phyloP scores from a whole-genome alignment of 92 coral and sea anemone genomes.

The Blastomussa wellsi region DNA sequence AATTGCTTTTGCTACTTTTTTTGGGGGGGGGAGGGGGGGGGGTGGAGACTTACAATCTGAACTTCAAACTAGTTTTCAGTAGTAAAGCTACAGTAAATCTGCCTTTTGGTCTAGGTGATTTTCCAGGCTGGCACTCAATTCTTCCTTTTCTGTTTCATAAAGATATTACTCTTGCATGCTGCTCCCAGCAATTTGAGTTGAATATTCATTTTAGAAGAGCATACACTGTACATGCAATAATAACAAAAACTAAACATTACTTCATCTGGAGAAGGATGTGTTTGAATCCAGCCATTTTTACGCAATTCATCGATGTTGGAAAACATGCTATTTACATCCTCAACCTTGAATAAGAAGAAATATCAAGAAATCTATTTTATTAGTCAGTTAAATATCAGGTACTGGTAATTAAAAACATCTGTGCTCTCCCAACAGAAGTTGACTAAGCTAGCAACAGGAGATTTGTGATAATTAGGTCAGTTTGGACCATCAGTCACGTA shows the following conservation, averaged over 20 bases:
- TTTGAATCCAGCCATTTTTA: constrained; percentile 84
- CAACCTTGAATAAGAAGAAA: constrained; percentile 61
- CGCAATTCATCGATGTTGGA: constrained; percentile 80
- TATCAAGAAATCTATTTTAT: background rate
- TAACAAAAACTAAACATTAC: background rate
- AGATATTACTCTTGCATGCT: no score
- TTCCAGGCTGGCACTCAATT: background rate
- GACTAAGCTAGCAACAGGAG: background rate
- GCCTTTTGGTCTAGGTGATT: background rate
- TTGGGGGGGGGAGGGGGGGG: no score
- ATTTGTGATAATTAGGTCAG: no score
- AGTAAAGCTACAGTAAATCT: no score
- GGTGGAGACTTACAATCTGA: no score
- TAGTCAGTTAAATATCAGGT: background rate
- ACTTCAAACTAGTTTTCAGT: no score
- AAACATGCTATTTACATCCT: constrained; percentile 83
- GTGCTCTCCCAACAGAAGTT: background rate
- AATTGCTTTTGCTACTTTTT: no score
- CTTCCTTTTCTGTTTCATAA: no score
- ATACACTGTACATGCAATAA: background rate
- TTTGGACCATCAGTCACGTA: no score
- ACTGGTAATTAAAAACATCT: background rate
- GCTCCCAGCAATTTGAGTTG: background rate
- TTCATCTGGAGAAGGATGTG: constrained; percentile 60
- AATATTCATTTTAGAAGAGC: background rate